Conservation (phyloP, 2,888 invertebrate species). For the Harpalus rubripes region DNA sequence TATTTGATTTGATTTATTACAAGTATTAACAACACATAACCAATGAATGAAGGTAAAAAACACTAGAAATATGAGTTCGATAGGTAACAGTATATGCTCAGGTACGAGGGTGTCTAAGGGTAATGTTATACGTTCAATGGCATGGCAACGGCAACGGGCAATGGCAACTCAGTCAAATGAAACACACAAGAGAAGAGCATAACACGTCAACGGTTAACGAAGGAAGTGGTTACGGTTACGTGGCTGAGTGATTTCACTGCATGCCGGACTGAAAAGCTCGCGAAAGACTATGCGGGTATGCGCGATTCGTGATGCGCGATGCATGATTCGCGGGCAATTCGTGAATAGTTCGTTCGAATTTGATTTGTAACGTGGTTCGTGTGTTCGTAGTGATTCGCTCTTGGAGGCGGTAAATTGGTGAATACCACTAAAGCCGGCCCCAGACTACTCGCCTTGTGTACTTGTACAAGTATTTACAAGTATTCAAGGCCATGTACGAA, state of each 20-base stretch:
- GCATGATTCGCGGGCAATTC: no score
- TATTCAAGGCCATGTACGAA: no score
- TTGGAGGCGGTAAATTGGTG: no score
- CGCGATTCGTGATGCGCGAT: no score
- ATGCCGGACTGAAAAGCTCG: conserved; percentile 22
- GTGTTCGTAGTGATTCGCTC: no score
- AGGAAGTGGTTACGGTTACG: conserved; percentile 22
- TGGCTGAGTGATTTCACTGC: background rate
- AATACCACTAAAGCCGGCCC: no score
- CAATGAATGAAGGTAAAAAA: conserved; percentile 67
- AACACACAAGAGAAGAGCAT: conserved; percentile 50
- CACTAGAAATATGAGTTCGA: conserved; percentile 65
- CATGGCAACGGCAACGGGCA: no score
- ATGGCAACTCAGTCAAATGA: conserved; percentile 52
- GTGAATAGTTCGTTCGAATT: no score
- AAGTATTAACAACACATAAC: conserved; percentile 65
- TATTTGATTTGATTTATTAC: conserved; percentile 58
- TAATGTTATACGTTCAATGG: conserved; percentile 46
- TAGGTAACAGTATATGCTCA: conserved; percentile 66
- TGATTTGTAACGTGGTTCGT: no score
- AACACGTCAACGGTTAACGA: conserved; percentile 31
- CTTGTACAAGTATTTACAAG: no score
- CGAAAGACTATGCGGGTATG: no score
- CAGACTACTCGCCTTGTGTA: no score
- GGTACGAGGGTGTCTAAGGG: conserved; percentile 67